Conservation (phyloP, 2,113 vertebrate species). For the Panurus biarmicus region DNA sequence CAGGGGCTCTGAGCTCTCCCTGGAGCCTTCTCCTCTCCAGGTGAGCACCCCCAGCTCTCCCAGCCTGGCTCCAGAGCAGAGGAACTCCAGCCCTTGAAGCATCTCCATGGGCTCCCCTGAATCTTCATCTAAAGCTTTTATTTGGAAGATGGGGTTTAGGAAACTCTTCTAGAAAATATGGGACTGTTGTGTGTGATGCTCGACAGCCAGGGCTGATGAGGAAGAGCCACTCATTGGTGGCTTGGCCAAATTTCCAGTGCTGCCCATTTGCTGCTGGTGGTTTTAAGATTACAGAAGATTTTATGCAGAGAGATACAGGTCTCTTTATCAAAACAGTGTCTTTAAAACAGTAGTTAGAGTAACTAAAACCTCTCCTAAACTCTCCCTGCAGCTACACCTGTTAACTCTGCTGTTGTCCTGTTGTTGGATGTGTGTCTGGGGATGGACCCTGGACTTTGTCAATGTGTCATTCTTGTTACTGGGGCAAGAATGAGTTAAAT, state of each 20-base stretch:
- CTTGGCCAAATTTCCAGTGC: background rate
- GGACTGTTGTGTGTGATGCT: background rate
- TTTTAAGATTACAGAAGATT: background rate
- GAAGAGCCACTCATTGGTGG: background rate
- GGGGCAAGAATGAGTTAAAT: conserved; percentile 49
- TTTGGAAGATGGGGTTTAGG: background rate
- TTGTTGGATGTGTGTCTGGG: background rate
- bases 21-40: background rate
- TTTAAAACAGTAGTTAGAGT: background rate
- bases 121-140: background rate
- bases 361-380: background rate
- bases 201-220: rapidly evolving
- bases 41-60: rapidly evolving
- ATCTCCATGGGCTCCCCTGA: background rate
- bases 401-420: background rate
- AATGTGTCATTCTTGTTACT: background rate
- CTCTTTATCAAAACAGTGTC: background rate
- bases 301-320: background rate
- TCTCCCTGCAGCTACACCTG: background rate
- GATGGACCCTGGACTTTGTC: background rate
- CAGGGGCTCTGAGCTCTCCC: background rate
- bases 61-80: background rate
- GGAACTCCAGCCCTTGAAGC: rapidly evolving
- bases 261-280: background rate
- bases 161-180: background rate